Conservation (phyloP, 2,797 vertebrate genomes). For the Falco rusticolus region DNA sequence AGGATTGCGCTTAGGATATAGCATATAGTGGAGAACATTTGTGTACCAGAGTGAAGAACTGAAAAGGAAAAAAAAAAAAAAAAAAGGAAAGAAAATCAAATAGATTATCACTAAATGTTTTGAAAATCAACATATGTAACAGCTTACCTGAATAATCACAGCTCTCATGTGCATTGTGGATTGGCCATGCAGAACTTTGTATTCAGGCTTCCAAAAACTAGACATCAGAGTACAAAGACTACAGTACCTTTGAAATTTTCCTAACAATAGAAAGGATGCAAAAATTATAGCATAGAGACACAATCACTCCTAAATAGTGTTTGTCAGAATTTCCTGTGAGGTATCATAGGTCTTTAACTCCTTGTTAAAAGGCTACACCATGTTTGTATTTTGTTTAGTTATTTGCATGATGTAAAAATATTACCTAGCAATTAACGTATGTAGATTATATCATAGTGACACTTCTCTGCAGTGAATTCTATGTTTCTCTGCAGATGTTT, state of each 20-base stretch:
- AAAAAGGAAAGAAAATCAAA: neutral
- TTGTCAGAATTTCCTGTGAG: neutral
- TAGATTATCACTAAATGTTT: neutral
- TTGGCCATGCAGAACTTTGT: neutral
- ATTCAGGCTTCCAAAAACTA: neutral
- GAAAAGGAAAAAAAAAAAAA: neutral
- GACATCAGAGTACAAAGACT: neutral
- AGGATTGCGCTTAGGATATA: neutral
- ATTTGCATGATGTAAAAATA: slow-evolving; percentile 39
- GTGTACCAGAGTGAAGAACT: neutral
- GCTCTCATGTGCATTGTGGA: neutral
- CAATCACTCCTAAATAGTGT: neutral
- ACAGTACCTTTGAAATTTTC: neutral
- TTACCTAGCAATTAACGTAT: slow-evolving; percentile 9
- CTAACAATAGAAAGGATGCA: neutral
- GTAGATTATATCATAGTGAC: neutral
- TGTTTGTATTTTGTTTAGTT: slow-evolving; percentile 5
- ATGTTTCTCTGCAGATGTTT: slow-evolving; percentile 27
- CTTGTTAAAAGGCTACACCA: neutral
- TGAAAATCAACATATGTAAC: neutral
- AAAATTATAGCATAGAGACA: neutral
- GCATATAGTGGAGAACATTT: neutral
- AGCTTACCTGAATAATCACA: neutral
- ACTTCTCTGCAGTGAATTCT: neutral
- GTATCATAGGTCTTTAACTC: neutral